Evolutionary conservation across 2,888 invertebrate genomes (phyloP).

Genomic region (Neoaliturus tenellus): DNA sequence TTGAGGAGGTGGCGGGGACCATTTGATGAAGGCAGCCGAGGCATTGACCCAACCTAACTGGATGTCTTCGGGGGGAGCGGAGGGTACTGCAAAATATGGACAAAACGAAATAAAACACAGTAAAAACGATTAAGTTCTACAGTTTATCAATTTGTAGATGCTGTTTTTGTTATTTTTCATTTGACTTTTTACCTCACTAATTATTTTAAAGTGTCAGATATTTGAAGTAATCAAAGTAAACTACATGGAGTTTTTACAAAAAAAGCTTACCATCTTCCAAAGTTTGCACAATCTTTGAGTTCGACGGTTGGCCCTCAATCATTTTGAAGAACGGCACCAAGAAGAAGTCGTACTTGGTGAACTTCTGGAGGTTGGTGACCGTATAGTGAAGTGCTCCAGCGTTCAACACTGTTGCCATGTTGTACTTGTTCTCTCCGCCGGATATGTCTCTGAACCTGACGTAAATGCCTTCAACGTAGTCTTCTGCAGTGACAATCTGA

Average conservation of each 20-base stretch:
- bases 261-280: conserved; percentile 64
- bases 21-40: conserved; percentile 87
- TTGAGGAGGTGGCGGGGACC: conserved; percentile 88
- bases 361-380: conserved; percentile 87
- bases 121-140: too few relatives aligned
- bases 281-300: conserved; percentile 84
- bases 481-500: conserved; percentile 74
- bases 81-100: conserved; percentile 83
- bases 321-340: conserved; percentile 93
- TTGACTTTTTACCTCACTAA: too few relatives aligned
- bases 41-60: conserved; percentile 88
- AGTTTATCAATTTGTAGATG: too few relatives aligned
- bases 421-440: conserved; percentile 78
- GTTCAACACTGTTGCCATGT: conserved; percentile 82
- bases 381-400: conserved; percentile 84
- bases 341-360: conserved; percentile 94
- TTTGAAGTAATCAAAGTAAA: too few relatives aligned
- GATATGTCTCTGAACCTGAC: conserved; percentile 80
- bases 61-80: conserved; percentile 87
- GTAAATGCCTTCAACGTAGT: conserved; percentile 82
- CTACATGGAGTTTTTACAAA: too few relatives aligned
- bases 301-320: conserved; percentile 94
- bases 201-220: too few relatives aligned
- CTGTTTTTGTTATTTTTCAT: too few relatives aligned
- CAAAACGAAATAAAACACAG: too few relatives aligned